A percentile compares a stretch with the other conserved stretches of the same genome.
Evolutionary conservation across 92 coral and sea anemone genomes (phyloP).

Genomic region (Epizoanthus stellaris): DNA sequence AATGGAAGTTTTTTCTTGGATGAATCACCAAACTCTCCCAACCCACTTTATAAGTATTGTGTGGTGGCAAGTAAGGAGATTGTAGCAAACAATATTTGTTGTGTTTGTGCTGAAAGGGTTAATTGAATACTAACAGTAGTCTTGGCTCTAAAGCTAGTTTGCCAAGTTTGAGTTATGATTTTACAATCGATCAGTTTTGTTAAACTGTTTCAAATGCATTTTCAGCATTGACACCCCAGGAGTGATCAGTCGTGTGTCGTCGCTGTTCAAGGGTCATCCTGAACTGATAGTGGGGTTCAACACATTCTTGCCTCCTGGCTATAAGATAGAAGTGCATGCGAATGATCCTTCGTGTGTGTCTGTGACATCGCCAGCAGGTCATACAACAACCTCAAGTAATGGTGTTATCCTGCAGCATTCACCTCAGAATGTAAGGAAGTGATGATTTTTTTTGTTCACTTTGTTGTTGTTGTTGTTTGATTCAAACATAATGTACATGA

Average conservation of each 20-base stretch:
- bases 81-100: neutral
- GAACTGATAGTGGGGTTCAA: slow-evolving; percentile 98
- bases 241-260: slow-evolving; percentile 94
- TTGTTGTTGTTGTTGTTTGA: slow-evolving; percentile 5
- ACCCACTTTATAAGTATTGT: neutral
- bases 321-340: slow-evolving; percentile 98
- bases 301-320: slow-evolving; percentile 97
- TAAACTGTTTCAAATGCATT: slow-evolving; percentile 10
- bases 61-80: too few species aligned
- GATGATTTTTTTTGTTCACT: neutral
- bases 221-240: slow-evolving; percentile 98
- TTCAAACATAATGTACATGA: neutral
- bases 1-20: too few species aligned
- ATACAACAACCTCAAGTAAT: slow-evolving; percentile 47
- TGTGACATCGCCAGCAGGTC: slow-evolving; percentile 94
- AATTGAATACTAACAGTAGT: neutral
- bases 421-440: slow-evolving; percentile 55
- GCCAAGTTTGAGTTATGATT: neutral
- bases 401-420: slow-evolving; percentile 41
- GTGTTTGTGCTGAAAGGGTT: neutral
- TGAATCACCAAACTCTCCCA: neutral
- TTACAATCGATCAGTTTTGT: neutral
- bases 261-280: slow-evolving; percentile 95
- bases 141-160: neutral
- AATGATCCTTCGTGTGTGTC: slow-evolving; percentile 93